Percentiles rank a stretch among this genome's conserved stretches.
Conservation (phyloP, 1,140 invertebrate species). For the Thaumatotibia leucotreta region DNA sequence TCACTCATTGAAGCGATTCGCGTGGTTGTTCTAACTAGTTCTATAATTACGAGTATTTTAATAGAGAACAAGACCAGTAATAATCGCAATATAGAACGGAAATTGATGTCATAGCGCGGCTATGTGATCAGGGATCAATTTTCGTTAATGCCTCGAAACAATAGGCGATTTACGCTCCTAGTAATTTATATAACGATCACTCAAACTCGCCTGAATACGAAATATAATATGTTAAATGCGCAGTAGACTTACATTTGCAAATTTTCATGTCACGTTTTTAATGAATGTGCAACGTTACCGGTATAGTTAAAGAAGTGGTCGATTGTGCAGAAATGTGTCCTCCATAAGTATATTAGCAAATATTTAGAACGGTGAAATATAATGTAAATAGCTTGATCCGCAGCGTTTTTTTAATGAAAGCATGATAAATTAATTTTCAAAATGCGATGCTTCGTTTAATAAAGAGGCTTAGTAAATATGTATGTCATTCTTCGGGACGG, state of each 20-base stretch:
- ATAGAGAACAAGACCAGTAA: constrained; percentile 24
- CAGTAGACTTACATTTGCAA: constrained; percentile 14
- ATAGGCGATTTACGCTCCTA: constrained; percentile 32
- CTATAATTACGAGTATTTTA: constrained; percentile 20
- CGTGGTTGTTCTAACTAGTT: not conserved
- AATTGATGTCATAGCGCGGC: constrained; percentile 36
- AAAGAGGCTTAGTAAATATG: not conserved
- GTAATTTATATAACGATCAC: constrained; percentile 25
- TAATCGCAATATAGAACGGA: constrained; percentile 30
- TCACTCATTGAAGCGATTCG: not conserved
- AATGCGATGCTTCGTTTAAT: not conserved
- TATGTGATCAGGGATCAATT: constrained; percentile 37
- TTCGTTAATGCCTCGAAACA: constrained; percentile 37
- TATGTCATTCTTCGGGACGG: not conserved
- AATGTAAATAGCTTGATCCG: not conserved
- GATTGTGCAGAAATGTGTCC: not conserved
- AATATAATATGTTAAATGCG: constrained; percentile 18
- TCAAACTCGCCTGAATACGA: constrained; percentile 22
- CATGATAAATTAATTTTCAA: not conserved
- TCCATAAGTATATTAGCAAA: not conserved
- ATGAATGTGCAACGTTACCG: not conserved
- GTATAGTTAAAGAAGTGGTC: not conserved
- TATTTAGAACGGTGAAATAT: not conserved
- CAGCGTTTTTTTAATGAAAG: not conserved
- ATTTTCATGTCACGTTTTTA: constrained; percentile 21